Base-by-base conservation (phyloP, 2,797 vertebrate genomes). In the Acanthurus tractus region DNA sequence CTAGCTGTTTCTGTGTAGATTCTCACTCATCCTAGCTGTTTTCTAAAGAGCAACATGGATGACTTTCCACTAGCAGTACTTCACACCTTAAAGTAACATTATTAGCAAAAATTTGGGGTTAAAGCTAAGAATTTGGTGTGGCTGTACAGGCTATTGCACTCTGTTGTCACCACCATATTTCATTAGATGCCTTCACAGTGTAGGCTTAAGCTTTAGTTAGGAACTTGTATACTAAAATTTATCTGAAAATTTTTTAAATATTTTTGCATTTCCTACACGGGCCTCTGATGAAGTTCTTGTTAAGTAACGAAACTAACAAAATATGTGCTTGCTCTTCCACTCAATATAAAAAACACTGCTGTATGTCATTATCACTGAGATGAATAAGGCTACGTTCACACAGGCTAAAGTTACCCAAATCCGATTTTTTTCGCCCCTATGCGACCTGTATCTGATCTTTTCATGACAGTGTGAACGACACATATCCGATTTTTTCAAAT, bases 351-450 rank as follows among this genome's bases (percentile, higher is more conserved):
- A 57, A 46, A 13, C 13, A 13, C 38, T 38, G 18, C 46, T 52
- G 40, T 17, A 36, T 57, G 62, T 67, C 44, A 67, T 42, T 29
- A 48, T 17, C 7, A 25, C 56, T 48, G 23, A 62, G 52, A 63
- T 25, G 49, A 61, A 46, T 36, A 38, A 56, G n/a, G n/a, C n/a
- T n/a, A n/a, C n/a, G n/a, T n/a, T n/a, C n/a, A n/a, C n/a, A n/a
- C n/a, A n/a, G n/a, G n/a, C n/a, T n/a, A n/a, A n/a, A n/a, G n/a
- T n/a, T n/a, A n/a, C n/a, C n/a, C n/a, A n/a, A n/a, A n/a, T n/a
- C n/a, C n/a, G n/a, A n/a, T n/a, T n/a, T n/a, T n/a, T n/a, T n/a
- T n/a, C n/a, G n/a, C n/a, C n/a, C n/a, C n/a, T n/a, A n/a, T n/a
- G n/a, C n/a, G n/a, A n/a, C n/a, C n/a, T n/a, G n/a, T n/a, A n/a